A percentile compares a stretch with the other conserved stretches of the same genome.
These are phyloP conservation scores for Chlorops oryzae DNA, from an alignment of 1,140 invertebrate species.

Conservation along the genomic window DNA sequence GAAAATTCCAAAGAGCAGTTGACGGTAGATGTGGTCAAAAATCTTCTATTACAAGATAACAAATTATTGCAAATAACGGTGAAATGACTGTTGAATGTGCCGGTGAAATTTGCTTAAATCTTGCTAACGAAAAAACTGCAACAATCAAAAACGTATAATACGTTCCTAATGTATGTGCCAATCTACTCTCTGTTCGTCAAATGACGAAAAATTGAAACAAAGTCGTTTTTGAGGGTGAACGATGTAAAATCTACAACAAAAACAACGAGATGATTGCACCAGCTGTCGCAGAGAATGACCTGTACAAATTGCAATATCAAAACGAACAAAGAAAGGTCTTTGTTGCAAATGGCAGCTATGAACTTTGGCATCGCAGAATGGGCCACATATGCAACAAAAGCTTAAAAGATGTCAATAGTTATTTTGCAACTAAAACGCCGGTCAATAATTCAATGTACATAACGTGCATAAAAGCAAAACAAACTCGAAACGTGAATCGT, in stretches of 20 bases:
- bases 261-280: neutral
- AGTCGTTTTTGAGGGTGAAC: neutral
- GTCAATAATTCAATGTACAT: too few species aligned
- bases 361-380: slow-evolving; percentile 1
- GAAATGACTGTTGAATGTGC: too few species aligned
- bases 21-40: slow-evolving; percentile 28
- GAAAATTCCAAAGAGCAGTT: slow-evolving; percentile 32
- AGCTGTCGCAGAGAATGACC: too few species aligned
- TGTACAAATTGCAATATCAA: too few species aligned
- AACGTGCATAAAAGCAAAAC: too few species aligned
- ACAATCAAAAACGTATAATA: neutral
- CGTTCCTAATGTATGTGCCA: neutral
- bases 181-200: slow-evolving; percentile 4
- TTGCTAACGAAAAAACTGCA: too few species aligned
- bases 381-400: neutral
- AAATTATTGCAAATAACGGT: too few species aligned
- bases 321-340: too few species aligned
- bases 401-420: neutral
- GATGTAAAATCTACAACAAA: neutral
- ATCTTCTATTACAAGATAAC: slow-evolving; percentile 13
- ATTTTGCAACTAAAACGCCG: neutral
- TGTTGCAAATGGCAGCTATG: neutral
- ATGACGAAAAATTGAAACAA: slow-evolving; percentile 4
- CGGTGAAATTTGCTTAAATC: too few species aligned
- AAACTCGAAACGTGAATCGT: too few species aligned